Evolutionary conservation across 2,888 invertebrate genomes (phyloP), one percentile per base, ranked within the genome.

Genomic region (Elegia similella): DNA sequence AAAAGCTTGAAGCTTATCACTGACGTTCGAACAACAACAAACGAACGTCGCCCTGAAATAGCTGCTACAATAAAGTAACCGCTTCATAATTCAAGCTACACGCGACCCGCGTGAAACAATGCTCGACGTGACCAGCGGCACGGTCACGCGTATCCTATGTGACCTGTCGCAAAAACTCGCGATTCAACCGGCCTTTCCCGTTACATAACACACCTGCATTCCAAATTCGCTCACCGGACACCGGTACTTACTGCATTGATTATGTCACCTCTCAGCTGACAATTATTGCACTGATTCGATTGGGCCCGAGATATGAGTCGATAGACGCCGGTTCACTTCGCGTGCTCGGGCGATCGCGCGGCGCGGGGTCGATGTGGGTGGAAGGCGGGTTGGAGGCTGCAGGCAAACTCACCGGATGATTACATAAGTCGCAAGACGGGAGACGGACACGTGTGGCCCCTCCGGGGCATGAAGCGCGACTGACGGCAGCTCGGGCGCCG

Each of bases 241-340:
- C 84, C 82, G 83, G 84, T 86, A 86, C 84, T 87, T 86, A 86
- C 88, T 88, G 88, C 86, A 84, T 88, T 80, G 86, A 87, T 87
- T 88, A 86, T 88, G 82, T 88, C 88, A 86, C 86, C 78, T 83
- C 83, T 80, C 87, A 88, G 87, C 86, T 88, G 87, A 83, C 73
- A 78, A 73, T 74, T 68, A 78, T 75, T 76, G 78, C 84, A 85
- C 84, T 74, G 76, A 70, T 76, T 70, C 66, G 66, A 63, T 66
- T 66, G 65, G 62, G 66, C 59, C 64, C 69, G 72, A 73, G 70
- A 72, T 76, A 75, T 75, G 73, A 77, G 79, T 76, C 75, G 76
- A 76, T 73, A 72, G 55, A 73, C 56, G 65, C 64, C 67, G 58
- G 64, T 63, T 66, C 68, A 65, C 64, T 66, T 56, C 62, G 68